phyloP scores from a whole-genome alignment of 1,140 invertebrate genomes.

The Drosophila suzukii region DNA sequence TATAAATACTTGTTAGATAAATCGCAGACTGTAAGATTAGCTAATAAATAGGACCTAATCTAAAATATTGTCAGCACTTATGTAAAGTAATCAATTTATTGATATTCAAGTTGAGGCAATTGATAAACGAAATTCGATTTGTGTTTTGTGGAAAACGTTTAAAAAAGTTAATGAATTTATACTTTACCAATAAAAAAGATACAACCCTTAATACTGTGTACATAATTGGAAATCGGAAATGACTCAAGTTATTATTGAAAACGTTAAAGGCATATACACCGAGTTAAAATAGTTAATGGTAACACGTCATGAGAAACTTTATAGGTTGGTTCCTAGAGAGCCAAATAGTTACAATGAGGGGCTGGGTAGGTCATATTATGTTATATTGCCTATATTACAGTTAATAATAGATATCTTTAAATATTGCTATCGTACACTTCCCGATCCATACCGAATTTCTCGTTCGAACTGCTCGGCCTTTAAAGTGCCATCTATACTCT shows the following conservation, averaged over 20 bases:
- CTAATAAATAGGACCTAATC: conserved; percentile 21
- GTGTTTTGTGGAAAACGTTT: conserved; percentile 18
- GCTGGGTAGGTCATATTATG: neutral
- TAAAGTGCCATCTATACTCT: conserved; percentile 95
- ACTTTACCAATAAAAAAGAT: conserved; percentile 23
- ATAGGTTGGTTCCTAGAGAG: neutral
- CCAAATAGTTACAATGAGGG: neutral
- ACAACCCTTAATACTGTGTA: neutral
- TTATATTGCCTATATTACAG: conserved; percentile 6
- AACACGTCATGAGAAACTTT: neutral
- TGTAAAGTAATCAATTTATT: conserved; percentile 30
- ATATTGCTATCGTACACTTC: conserved; percentile 70
- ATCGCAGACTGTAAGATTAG: conserved; percentile 53
- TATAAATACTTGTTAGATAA: conserved; percentile 46
- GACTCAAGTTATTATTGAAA: no score
- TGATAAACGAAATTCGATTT: conserved; percentile 10
- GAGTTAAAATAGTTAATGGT: neutral
- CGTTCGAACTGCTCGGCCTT: conserved; percentile 97
- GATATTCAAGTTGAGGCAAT: conserved; percentile 5
- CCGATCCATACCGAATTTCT: conserved; percentile 90
- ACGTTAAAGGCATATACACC: neutral
- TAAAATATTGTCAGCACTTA: conserved; percentile 28
- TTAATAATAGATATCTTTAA: neutral
- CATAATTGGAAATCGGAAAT: neutral
- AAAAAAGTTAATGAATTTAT: conserved; percentile 18